Evolutionary conservation across 1,140 invertebrate species (phyloP).

Genomic region (Metopolophium dirhodum): DNA sequence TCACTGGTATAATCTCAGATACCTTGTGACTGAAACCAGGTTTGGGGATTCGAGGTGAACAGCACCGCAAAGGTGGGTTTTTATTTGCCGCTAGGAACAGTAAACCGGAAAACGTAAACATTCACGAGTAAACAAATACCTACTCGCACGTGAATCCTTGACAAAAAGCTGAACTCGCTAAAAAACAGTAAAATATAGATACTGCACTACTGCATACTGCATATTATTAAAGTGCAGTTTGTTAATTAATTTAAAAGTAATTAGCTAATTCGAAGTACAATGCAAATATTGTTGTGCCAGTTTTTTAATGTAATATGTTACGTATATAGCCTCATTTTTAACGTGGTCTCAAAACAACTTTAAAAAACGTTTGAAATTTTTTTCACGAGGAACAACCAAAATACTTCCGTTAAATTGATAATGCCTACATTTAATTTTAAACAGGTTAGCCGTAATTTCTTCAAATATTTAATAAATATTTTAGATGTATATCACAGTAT

Average conservation of each 20-base stretch:
- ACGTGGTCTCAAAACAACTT: no score
- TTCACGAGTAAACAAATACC: background rate
- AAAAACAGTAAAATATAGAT: background rate
- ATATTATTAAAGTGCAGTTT: background rate
- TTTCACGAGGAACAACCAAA: background rate
- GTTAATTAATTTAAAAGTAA: no score
- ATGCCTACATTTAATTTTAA: background rate
- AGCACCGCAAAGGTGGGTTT: background rate
- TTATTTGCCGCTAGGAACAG: background rate
- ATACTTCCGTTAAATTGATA: background rate
- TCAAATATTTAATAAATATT: background rate
- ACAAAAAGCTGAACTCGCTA: background rate
- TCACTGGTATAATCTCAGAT: background rate
- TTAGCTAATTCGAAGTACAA: no score
- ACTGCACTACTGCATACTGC: background rate
- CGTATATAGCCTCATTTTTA: no score
- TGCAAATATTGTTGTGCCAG: no score
- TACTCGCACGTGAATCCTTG: background rate
- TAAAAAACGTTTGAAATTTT: no score
- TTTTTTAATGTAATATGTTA: no score
- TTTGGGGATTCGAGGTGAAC: conserved; percentile 23
- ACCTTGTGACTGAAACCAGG: background rate
- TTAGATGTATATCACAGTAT: background rate
- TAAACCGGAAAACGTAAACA: background rate
- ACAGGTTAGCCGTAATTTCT: background rate